phyloP scores from a whole-genome alignment of 64 coral and sea anemone genomes.

The Astreopora myriophthalma region DNA sequence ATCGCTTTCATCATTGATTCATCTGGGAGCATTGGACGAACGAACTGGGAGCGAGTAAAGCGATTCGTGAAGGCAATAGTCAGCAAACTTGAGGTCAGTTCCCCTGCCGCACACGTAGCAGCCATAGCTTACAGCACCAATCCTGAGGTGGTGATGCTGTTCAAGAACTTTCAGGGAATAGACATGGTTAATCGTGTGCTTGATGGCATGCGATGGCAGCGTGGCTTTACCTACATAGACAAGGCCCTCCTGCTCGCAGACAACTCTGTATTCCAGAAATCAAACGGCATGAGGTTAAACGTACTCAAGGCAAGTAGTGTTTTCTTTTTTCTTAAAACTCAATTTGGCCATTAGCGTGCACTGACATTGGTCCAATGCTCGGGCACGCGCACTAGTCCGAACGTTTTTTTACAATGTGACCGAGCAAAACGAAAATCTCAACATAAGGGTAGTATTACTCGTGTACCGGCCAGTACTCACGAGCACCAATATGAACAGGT shows the following conservation, averaged over 20 bases:
- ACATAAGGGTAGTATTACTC: too few relatives aligned
- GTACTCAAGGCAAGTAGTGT: slow-evolving; percentile 67
- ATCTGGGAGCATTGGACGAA: slow-evolving; percentile 82
- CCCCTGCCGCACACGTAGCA: slow-evolving; percentile 51
- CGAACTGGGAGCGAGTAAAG: slow-evolving; percentile 74
- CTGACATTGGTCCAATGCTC: too few relatives aligned
- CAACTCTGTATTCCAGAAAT: slow-evolving; percentile 34
- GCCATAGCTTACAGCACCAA: slow-evolving; percentile 59
- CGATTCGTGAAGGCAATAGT: slow-evolving; percentile 63
- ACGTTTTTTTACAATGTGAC: too few relatives aligned
- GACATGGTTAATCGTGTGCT: not conserved
- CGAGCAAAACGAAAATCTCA: too few relatives aligned
- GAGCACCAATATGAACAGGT: too few relatives aligned
- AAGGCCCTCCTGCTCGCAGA: slow-evolving; percentile 77
- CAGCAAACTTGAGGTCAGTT: slow-evolving; percentile 48
- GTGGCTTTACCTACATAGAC: slow-evolving; percentile 76
- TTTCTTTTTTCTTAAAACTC: not conserved
- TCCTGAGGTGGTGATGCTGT: slow-evolving; percentile 35
- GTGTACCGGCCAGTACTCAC: too few relatives aligned
- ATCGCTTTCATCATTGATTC: slow-evolving; percentile 75
- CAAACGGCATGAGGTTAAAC: slow-evolving; percentile 57
- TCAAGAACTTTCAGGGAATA: slow-evolving; percentile 4
- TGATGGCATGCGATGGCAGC: slow-evolving; percentile 51
- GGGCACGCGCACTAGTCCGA: too few relatives aligned
- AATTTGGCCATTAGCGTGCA: too few relatives aligned